These are phyloP conservation scores for Nycticebus coucang DNA, from an alignment of 2,113 vertebrate species.

Conservation along the genomic window DNA sequence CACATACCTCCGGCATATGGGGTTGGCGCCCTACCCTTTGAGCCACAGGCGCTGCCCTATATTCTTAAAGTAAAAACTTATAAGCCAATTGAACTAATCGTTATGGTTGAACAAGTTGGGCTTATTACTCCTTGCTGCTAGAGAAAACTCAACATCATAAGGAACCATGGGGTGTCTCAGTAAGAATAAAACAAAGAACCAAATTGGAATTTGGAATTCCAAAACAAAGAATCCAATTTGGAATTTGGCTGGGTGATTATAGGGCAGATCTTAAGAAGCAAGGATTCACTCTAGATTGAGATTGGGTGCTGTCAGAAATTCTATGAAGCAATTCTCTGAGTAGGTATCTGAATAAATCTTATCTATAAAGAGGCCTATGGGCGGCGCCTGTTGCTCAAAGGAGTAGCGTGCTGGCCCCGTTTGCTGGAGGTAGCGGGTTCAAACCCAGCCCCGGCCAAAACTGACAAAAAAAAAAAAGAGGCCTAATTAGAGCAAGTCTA, in stretches of 20 bases:
- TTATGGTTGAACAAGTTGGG: neutral
- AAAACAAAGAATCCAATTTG: neutral
- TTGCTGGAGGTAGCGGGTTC: no score
- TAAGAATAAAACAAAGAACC: neutral
- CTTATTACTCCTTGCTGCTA: neutral
- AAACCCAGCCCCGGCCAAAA: no score
- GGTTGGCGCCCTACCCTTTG: no score
- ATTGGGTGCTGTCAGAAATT: neutral
- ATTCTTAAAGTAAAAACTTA: neutral
- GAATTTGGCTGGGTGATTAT: neutral
- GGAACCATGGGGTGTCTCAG: neutral
- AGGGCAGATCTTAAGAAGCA: neutral
- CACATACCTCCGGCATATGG: no score
- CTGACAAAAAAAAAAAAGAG: neutral
- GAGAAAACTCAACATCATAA: neutral
- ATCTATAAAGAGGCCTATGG: neutral
- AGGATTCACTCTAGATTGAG: neutral
- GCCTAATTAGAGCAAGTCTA: neutral
- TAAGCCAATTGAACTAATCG: neutral
- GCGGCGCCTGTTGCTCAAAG: no score
- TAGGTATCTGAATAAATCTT: neutral
- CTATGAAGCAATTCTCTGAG: neutral
- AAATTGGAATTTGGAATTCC: neutral
- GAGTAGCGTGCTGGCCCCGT: no score
- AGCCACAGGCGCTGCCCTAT: neutral